phyloP scores from a whole-genome alignment of 2,113 vertebrate species.

The Pristiophorus japonicus region DNA sequence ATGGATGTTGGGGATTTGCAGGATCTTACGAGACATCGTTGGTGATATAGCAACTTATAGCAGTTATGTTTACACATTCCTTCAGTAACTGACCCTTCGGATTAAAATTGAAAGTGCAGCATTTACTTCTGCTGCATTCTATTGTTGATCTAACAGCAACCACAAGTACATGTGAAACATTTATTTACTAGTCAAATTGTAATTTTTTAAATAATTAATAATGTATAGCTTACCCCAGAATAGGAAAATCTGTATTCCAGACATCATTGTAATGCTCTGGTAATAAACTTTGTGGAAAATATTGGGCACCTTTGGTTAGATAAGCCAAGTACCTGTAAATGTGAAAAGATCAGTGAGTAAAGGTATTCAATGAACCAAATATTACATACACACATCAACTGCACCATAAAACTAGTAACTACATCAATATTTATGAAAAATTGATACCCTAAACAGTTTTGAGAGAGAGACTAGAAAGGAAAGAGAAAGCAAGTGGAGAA shows the following conservation, averaged over 20 bases:
- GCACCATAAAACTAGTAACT: background rate
- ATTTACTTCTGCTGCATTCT: background rate
- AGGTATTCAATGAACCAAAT: background rate
- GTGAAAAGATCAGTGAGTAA: background rate
- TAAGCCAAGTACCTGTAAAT: background rate
- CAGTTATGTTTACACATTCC: background rate
- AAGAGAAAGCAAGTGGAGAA: background rate
- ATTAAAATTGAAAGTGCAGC: background rate
- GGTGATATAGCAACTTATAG: no score
- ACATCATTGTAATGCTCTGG: background rate
- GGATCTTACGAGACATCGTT: no score
- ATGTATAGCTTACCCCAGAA: background rate
- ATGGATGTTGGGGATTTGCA: no score
- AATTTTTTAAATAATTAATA: no score
- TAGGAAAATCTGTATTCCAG: background rate
- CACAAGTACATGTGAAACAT: background rate
- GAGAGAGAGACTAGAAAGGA: background rate
- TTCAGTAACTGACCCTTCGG: background rate
- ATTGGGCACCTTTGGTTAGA: background rate
- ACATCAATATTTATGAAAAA: background rate
- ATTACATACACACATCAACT: background rate
- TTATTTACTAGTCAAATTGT: background rate
- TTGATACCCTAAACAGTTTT: background rate
- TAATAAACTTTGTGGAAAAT: constrained; percentile 10
- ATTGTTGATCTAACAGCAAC: background rate